Base-by-base conservation (phyloP, 2,113 vertebrate species). In the Lepus timidus region DNA sequence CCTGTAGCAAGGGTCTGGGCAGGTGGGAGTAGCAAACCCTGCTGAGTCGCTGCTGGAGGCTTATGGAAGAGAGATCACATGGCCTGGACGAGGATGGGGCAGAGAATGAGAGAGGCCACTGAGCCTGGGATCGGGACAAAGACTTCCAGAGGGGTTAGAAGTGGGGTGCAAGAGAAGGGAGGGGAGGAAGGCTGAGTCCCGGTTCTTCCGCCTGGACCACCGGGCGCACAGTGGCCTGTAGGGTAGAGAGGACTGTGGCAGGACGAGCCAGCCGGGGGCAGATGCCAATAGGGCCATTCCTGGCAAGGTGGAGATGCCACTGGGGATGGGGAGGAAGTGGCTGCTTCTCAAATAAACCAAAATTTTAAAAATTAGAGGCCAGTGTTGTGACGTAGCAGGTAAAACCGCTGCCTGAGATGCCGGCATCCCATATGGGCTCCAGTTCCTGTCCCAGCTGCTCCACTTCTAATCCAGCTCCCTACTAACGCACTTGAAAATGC, bases 31-130 rank as follows among this genome's bases (percentile, higher is more conserved):
- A 20, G 74, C 88, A 52, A 31, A 3, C 22, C 64, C 82, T 6
- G 0, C 0, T 12, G 23, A 74, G 3, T 2, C 25, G 49, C 79
- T 52, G 33, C 5, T n/a, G 49, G 33, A 44, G 76, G 62, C 64
- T 8, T 14, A 22, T 61, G 14, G 61, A 75, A 25, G 49, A n/a
- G 7, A 65, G 4, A 3, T 0, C 7, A 7, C 0, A 51, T 23
- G 27, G 62, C 12, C 62, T n/a, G 3, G 61, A 33, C 25, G 25
- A 92, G 74, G 70, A 51, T 4, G 3, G 13, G 71, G 49, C 33
- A 1, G 27, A 22, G 27, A 67, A 71, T 16, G 10, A 65, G 33
- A 64, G 44, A 44, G 19, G 27, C 0, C 5, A 52, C 17, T 64
- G 44, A 2, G 65, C 55, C 16, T 19, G 1, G 23, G 4, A 29